A percentile compares a stretch with the other conserved stretches of the same genome.
phyloP scores from a whole-genome alignment of 2,113 vertebrate species.

The Deroptyus accipitrinus region DNA sequence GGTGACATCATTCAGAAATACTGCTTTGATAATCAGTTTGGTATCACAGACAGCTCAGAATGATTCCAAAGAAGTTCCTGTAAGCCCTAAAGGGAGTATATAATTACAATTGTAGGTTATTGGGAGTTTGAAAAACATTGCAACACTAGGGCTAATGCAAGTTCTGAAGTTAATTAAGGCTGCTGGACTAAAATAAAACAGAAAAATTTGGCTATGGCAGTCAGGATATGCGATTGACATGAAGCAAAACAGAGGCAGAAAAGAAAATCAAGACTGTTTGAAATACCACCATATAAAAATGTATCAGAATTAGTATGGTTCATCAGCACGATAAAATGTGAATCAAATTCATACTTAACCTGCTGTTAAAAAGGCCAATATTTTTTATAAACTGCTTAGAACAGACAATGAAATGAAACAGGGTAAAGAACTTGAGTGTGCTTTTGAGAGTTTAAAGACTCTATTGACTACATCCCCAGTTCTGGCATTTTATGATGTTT shows the following conservation, averaged over 20 bases:
- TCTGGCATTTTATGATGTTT: slow-evolving; percentile 54
- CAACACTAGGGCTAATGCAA: neutral
- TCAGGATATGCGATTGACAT: neutral
- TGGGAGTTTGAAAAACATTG: neutral
- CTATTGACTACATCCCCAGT: slow-evolving; percentile 15
- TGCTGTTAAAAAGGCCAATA: neutral
- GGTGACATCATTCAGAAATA: neutral
- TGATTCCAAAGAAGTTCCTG: neutral
- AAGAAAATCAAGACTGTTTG: neutral
- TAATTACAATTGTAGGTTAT: neutral
- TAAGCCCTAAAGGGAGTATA: neutral
- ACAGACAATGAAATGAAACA: neutral
- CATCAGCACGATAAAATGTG: slow-evolving; percentile 8
- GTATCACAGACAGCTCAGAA: neutral
- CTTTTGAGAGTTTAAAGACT: slow-evolving; percentile 49
- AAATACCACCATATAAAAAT: neutral
- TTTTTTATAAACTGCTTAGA: slow-evolving; percentile 39
- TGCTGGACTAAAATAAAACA: neutral
- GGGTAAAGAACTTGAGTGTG: slow-evolving; percentile 16
- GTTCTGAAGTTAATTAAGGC: neutral
- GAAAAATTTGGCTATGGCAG: neutral
- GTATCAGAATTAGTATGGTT: neutral
- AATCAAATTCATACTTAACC: slow-evolving; percentile 33
- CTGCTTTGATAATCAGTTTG: neutral
- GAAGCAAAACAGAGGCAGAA: neutral